phyloP scores from a whole-genome alignment of 2,113 vertebrate species.

The Phoxinus phoxinus region DNA sequence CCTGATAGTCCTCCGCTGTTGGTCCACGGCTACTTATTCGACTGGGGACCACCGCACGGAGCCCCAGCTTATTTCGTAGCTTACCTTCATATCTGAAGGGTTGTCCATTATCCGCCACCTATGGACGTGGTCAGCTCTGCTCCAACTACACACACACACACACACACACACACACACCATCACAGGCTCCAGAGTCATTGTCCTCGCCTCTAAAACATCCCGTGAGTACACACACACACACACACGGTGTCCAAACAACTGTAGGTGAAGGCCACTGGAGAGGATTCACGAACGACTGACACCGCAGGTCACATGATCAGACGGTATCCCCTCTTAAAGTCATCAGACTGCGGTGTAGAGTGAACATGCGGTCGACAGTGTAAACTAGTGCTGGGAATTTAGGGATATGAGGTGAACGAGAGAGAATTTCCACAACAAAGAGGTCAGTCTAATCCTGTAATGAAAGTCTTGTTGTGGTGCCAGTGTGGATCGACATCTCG shows the following conservation, averaged over 20 bases:
- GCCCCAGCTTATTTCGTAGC: no score
- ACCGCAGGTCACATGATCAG: no score
- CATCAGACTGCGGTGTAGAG: not conserved
- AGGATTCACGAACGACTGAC: no score
- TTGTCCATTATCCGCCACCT: no score
- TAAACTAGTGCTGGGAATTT: not conserved
- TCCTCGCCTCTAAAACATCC: slow-evolving; percentile 93
- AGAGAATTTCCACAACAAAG: slow-evolving; percentile 8
- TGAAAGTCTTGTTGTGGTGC: slow-evolving; percentile 22
- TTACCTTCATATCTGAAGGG: no score
- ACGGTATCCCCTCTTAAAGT: not conserved
- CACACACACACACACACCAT: slow-evolving; percentile 49
- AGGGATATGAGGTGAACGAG: not conserved
- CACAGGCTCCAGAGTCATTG: slow-evolving; percentile 84
- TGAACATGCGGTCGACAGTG: not conserved
- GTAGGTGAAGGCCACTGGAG: no score
- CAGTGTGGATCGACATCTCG: not conserved
- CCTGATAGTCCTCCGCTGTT: no score
- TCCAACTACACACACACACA: no score
- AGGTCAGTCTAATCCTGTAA: not conserved
- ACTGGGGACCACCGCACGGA: no score
- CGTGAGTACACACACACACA: slow-evolving; percentile 77
- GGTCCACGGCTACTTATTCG: no score
- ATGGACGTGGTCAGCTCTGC: no score
- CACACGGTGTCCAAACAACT: no score